Base-by-base conservation (phyloP, 2,113 vertebrate species). In the Osmerus mordax region DNA sequence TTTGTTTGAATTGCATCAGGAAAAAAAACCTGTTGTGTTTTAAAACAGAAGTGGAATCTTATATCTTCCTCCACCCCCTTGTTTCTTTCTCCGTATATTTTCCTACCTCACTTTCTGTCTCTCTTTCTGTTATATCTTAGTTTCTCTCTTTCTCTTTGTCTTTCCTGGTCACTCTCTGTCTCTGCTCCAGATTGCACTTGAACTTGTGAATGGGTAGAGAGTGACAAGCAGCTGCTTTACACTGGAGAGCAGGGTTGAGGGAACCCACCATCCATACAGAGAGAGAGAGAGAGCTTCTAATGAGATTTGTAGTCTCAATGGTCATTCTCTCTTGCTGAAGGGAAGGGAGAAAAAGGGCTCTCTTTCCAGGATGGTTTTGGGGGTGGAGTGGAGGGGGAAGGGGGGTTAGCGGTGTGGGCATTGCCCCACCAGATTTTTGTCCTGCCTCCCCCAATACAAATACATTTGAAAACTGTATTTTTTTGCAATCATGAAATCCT, bases 291-390 rank as follows among this genome's bases (percentile, higher is more conserved):
- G 16, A 15, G 68, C 74, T 75, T 82, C 80, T 90, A 91, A 91
- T 91, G 89, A 91, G 87, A 91, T 91, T 81, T 88, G 81, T 82
- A 85, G 87, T 89, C 87, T 91, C 90, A 91, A 91, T 90, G 89
- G 89, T 88, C 87, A 87, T 36, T 36, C 61, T 29, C 89, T 90
- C 85, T 87, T 83, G 90, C 88, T 90, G 87, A 90, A 89, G 88
- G 89, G 86, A 86, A 86, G 82, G 81, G 87, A 89, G 88, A 87
- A 90, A 91, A 88, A 90, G 85, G 78, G 78, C 65, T 71, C 78
- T 36, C 32, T 36, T 36, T 36, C 32, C 32, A 6, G 32, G 32
- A 36, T 36, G 32, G 7, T 36, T 1, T 36, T 36, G 32, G 32
- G 32, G 32, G 29, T 4, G 29, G 2, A 32, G 29, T 1, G 29